phyloP scores from a whole-genome alignment of 2,113 vertebrate genomes.

The Archilochus colubris region DNA sequence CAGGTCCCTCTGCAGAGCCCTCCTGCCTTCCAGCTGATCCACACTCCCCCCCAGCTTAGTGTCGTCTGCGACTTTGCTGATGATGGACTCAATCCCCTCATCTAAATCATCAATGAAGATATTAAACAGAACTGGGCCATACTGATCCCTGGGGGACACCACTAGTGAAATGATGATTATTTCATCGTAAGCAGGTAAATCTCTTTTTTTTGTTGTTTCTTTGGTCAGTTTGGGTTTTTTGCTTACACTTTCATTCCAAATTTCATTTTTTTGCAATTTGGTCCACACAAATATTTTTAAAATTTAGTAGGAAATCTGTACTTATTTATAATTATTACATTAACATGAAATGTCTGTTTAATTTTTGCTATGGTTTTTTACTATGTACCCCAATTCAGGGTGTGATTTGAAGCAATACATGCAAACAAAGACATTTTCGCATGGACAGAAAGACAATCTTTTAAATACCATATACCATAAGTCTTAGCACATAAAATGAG shows the following conservation, averaged over 20 bases:
- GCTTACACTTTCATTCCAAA: background rate
- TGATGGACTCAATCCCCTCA: too few relatives aligned
- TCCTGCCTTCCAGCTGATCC: too few relatives aligned
- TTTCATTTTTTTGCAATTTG: background rate
- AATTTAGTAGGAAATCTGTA: background rate
- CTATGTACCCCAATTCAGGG: background rate
- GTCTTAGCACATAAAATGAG: background rate
- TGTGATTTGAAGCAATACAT: background rate
- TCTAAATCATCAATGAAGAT: too few relatives aligned
- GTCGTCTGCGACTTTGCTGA: too few relatives aligned
- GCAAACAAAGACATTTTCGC: background rate
- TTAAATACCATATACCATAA: background rate
- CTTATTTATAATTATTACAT: background rate
- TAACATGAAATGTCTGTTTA: background rate
- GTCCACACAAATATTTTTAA: background rate
- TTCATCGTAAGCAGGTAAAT: background rate
- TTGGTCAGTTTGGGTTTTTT: background rate
- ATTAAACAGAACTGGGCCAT: too few relatives aligned
- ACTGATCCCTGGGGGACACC: too few relatives aligned
- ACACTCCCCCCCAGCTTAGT: too few relatives aligned
- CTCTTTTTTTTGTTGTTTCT: rapidly evolving
- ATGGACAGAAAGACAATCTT: background rate
- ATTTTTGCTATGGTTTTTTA: background rate
- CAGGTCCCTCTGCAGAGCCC: too few relatives aligned
- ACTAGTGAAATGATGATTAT: background rate